Percentiles rank a stretch among this genome's conserved stretches.
Evolutionary conservation across 37 sponge, comb jelly and placozoan species (phyloP).

Genomic region (Chondrosia reniformis): DNA sequence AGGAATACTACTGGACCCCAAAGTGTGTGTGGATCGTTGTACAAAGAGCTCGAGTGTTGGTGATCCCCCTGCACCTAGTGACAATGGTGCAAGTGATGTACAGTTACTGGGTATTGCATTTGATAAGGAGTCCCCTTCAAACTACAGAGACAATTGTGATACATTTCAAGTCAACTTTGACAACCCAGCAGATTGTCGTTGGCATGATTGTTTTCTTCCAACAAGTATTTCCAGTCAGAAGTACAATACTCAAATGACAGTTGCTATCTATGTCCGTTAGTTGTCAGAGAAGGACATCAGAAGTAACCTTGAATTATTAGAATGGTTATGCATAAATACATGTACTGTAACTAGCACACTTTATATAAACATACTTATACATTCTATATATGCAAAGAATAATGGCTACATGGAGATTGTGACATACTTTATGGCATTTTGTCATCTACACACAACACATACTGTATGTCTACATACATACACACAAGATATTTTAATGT

Average conservation of each 20-base stretch:
- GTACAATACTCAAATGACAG: constrained; percentile 21
- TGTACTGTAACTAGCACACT: too few relatives aligned
- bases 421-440: too few relatives aligned
- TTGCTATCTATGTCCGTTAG: constrained; percentile 27
- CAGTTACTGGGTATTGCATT: constrained; percentile 16
- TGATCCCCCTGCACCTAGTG: constrained; percentile 15
- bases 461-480: too few relatives aligned
- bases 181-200: constrained; percentile 17
- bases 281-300: too few relatives aligned
- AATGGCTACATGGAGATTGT: too few relatives aligned
- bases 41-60: not conserved
- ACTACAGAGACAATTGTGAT: constrained; percentile 3
- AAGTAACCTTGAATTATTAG: too few relatives aligned
- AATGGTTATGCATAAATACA: too few relatives aligned
- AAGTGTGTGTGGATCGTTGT: constrained; percentile 19
- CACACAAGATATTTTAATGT: too few relatives aligned
- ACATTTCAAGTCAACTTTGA: not conserved
- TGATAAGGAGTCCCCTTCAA: constrained; percentile 16
- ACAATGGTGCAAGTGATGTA: not conserved
- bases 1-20: not conserved
- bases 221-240: not conserved
- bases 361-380: too few relatives aligned
- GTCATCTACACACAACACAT: too few relatives aligned
- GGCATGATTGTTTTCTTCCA: constrained; percentile 30
- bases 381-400: too few relatives aligned